Base-by-base conservation (phyloP, 2,888 invertebrate genomes). In the Pristionchus arcanus region DNA sequence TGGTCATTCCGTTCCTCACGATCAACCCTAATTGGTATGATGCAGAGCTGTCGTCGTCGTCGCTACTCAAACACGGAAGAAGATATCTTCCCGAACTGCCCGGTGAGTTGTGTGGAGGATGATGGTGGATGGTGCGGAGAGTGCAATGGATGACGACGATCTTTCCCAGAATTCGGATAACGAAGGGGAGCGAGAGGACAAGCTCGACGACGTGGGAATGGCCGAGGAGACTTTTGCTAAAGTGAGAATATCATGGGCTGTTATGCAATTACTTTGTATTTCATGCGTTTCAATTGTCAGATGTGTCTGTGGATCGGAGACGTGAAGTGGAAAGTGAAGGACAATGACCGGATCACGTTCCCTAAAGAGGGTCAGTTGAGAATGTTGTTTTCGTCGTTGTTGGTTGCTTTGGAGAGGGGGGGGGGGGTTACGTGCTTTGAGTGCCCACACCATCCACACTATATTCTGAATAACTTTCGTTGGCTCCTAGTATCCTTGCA, bases 21-120 rank as follows among this genome's bases (percentile, higher is more conserved):
- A n/a, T n/a, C n/a, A n/a, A n/a, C n/a, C n/a, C 7, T 11, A 53
- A 53, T 15, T 53, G 49, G 49, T 53, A 55, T 21, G 55, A 55
- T 66, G 5, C 28, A 66, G 66, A n/a, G 25, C 2, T 9, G 25
- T 66, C 71, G 71, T 71, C 71, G 13, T 31, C 71, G 71, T 71
- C 71, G 71, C 11, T 31, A 71, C 71, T 71, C 71, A 11, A 28
- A 71, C 71, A n/a, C 71, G 15, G 13, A 19, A 16, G 71, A 31
- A 34, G 34, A 31, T 28, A 16, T 71, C 31, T 11, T 11, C 19
- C 15, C 71, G 28, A 31, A 31, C 68, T n/a, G 21, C n/a, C n/a
- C n/a, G 71, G 71, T 71, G 31, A 71, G 71, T 71, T 13, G 34
- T 71, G 71, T 31, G 71, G 19, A 71, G 31, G 71, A n/a, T n/a